Base-by-base conservation (phyloP, 2,113 vertebrate species). In the Epinephelus fuscoguttatus region DNA sequence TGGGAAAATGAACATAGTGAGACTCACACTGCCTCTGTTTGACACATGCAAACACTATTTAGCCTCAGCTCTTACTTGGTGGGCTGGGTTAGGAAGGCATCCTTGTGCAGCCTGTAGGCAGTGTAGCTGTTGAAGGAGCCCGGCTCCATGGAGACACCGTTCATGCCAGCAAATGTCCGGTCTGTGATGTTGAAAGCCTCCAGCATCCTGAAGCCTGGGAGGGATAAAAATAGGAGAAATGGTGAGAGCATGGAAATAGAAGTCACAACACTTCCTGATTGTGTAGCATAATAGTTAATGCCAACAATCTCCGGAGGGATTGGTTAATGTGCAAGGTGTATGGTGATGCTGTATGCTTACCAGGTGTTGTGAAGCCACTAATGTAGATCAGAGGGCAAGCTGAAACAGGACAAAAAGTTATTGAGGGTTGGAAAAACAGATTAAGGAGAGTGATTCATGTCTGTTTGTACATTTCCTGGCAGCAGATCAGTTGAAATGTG, bases 381-480 rank as follows among this genome's bases (percentile, higher is more conserved):
- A 99, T 95, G 93, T 98, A 99, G 94, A 99, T 98, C 88, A 99
- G 96, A 86, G 98, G 98, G 64, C 98, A 99, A 92, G 96, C 98
- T 99, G 92, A 82, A 96, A 95, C 57, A 83, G 59, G 81, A 92
- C 86, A 89, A 68, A 53, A 63, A 57, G 25, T 49, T 53, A 73
- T 40, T 71, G 15, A 57, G 45, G 56, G 19, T 55, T 88, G 27
- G n/a, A 81, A 86, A 91, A 83, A 75, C 75, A 75, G 27, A 85
- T 57, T 23, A 33, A 66, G 60, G 63, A 82, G 70, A 30, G n/a
- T 73, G 33, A 83, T 67, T 80, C 8, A 71, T 70, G 5, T 74
- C 45, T 83, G 55, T 73, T 66, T 66, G 40, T 47, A 33, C 11
- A 45, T 69, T 74, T 82, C 45, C 13, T 63, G 70, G 69, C 59